Percentiles rank a stretch among this genome's conserved stretches.
phyloP scores from a whole-genome alignment of 2,113 vertebrate genomes.

The Brachyhypopomus occidentalis region DNA sequence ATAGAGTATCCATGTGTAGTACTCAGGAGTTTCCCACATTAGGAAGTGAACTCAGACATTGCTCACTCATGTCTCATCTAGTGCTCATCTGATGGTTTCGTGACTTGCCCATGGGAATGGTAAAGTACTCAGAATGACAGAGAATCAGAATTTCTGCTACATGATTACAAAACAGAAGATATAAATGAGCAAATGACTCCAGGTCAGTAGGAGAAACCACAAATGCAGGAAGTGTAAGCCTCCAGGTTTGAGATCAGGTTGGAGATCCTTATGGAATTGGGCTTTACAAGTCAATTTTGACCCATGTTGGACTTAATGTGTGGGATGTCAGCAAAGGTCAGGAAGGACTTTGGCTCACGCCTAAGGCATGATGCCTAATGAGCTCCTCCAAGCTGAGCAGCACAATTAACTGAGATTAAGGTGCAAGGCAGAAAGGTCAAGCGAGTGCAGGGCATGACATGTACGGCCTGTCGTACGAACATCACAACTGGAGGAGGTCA shows the following conservation, averaged over 20 bases:
- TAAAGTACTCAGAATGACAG: background rate
- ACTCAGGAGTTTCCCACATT: background rate
- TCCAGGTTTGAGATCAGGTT: background rate
- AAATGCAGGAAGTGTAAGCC: background rate
- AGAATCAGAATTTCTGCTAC: background rate
- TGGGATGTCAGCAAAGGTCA: background rate
- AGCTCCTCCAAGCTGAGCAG: slow-evolving; percentile 8
- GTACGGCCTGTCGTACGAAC: background rate
- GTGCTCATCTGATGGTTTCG: background rate
- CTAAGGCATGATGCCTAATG: slow-evolving; percentile 11
- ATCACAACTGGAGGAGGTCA: slow-evolving; percentile 11
- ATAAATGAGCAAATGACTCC: background rate
- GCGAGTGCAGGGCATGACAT: background rate
- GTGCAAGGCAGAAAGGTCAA: background rate
- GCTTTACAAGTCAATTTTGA: slow-evolving; percentile 7
- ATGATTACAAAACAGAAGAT: background rate
- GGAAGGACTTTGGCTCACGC: slow-evolving; percentile 21
- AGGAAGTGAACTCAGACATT: background rate
- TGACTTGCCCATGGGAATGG: background rate
- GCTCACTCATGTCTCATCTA: background rate
- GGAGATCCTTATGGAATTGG: slow-evolving; percentile 18
- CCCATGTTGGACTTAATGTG: background rate
- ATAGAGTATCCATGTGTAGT: background rate
- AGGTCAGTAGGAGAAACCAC: background rate
- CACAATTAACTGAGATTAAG: slow-evolving; percentile 41